A percentile compares a stretch with the other conserved stretches of the same genome.
Evolutionary conservation across 1,140 invertebrate species (phyloP).

Genomic region (Hetaerina americana): DNA sequence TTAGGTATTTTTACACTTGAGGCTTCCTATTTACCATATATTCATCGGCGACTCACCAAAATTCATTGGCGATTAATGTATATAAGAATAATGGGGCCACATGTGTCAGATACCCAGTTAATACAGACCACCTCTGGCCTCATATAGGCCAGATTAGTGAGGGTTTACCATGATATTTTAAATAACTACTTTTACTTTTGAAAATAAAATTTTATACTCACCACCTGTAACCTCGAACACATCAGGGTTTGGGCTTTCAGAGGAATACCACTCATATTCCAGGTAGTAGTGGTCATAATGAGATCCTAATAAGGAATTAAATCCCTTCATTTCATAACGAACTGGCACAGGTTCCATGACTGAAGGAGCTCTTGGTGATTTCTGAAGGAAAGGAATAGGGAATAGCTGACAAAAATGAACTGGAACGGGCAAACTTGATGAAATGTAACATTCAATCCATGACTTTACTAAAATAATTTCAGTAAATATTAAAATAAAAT

Average conservation of each 20-base stretch:
- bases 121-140: too few relatives aligned
- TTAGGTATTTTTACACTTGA: too few relatives aligned
- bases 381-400: conserved; percentile 4
- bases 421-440: background rate
- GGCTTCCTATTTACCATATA: too few relatives aligned
- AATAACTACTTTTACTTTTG: too few relatives aligned
- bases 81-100: too few relatives aligned
- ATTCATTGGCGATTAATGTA: too few relatives aligned
- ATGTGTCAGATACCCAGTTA: too few relatives aligned
- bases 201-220: conserved; percentile 25
- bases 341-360: conserved; percentile 40
- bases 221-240: conserved; percentile 53
- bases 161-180: too few relatives aligned
- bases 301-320: conserved; percentile 79
- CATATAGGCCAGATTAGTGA: too few relatives aligned
- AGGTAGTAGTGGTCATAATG: conserved; percentile 94
- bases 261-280: conserved; percentile 60
- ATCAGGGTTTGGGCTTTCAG: conserved; percentile 47
- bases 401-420: background rate
- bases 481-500: too few relatives aligned
- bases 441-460: background rate
- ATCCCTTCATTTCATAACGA: conserved; percentile 87
- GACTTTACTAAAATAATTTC: too few relatives aligned
- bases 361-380: background rate
- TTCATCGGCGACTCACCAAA: too few relatives aligned